Evolutionary conservation across 2,797 vertebrate genomes (phyloP), one percentile per base, ranked within the genome.

Genomic region (Sebastes ruberrimus): DNA sequence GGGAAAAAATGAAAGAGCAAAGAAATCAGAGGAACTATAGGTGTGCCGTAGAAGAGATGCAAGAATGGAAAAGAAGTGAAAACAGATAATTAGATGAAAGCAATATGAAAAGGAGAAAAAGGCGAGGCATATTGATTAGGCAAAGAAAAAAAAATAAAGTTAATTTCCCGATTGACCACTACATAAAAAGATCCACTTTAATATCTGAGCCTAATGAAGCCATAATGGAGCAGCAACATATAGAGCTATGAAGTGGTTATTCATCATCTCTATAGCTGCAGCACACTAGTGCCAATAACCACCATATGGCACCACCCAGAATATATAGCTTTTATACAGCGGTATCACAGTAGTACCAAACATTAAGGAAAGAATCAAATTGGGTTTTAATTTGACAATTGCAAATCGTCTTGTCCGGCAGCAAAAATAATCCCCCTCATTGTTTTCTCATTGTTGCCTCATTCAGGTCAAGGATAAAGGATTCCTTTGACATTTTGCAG

Each of bases 121-220:
- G 53, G 18, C 27, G 27, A 42, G 23, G 23, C 38, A 42, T 71
- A 89, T 84, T 81, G 84, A 89, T 87, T 78, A 7, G 23, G 55
- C 27, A 67, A 69, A 74, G 18, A 20, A 38, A 73, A 81, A 70
- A 38, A 63, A 59, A 60, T 65, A 82, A 81, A 84, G 64, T 67
- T 78, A 10, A 85, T 87, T 90, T 89, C 75, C 71, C 70, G 35
- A 81, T 59, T 65, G 86, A 88, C 63, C 46, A 74, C 73, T 32
- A 38, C 67, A 69, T 84, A 52, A 76, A 87, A 81, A 83, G 57
- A 88, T 86, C 72, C 61, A 32, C 32, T 84, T 57, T 88, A 78
- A 87, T 79, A 90, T 76, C 66, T 30, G 71, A 85, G 38, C 74
- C 60, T 83, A 89, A 89, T 89, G 65, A 82, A 84, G 76, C 83